Conservation (phyloP, 2,797 vertebrate genomes). For the Mareca penelope region DNA sequence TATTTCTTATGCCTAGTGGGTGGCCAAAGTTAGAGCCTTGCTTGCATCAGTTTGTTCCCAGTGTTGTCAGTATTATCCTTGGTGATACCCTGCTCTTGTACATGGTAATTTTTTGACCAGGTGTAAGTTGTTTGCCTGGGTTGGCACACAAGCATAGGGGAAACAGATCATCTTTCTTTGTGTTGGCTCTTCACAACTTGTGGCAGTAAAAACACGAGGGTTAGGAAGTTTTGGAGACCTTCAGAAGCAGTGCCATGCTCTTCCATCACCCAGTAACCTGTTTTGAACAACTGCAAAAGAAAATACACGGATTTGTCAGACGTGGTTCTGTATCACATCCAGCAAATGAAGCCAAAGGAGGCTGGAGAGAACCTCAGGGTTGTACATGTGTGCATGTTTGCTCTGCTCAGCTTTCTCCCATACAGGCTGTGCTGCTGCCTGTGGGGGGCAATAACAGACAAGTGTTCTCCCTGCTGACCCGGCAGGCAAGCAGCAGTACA, state of each 20-base stretch:
- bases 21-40: neutral
- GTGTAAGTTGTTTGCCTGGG: neutral
- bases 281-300: neutral
- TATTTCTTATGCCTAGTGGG: neutral
- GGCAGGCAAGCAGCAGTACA: neutral
- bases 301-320: neutral
- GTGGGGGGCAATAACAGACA: neutral
- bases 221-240: neutral
- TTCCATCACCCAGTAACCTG: neutral
- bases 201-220: neutral
- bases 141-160: neutral
- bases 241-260: neutral
- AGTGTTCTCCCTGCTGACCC: neutral
- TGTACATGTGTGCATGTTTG: rapidly evolving
- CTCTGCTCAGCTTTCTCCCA: neutral
- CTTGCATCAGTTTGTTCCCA: neutral
- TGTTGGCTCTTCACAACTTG: neutral
- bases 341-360: neutral
- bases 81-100: neutral
- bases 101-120: neutral
- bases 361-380: neutral
- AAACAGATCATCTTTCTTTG: neutral
- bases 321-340: neutral
- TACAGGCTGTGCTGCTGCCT: neutral
- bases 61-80: neutral